Base-by-base conservation (phyloP, 1,140 invertebrate species). In the Bombus pascuorum region DNA sequence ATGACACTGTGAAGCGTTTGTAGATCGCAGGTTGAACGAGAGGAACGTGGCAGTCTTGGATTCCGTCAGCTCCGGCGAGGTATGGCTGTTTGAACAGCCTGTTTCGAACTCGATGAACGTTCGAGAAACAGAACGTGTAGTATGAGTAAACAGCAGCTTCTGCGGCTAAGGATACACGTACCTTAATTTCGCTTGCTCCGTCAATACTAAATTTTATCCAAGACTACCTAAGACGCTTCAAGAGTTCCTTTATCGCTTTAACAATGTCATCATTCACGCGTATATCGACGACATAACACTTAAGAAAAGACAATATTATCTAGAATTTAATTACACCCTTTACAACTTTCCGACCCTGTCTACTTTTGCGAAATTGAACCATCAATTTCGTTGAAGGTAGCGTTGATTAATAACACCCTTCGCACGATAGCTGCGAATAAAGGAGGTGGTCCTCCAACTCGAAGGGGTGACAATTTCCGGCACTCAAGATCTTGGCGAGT, bases 121-220 rank as follows among this genome's bases (percentile, higher is more conserved):
- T 76, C 74, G 47, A 37, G 74, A 42, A 76, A 76, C 74, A n/a
- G 74, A 76, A 76, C 47, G 32, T 37, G 53, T 59, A 28, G 34
- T 18, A 22, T n/a, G 53, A 62, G 37, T 62, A 59, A 77, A 77
- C 34, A n/a, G 25, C 6, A 39, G 75, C 13, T 42, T 5, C 53
- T 5, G 12, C 34, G 37, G 74, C 37, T 62, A 62, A 62, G 53
- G 28, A 77, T 59, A 66, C 59, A 32, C 59, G 28, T 78, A n/a
- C 77, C 32, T 44, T 66, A 79, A 79, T 79, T 79, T 47, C 66
- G n/a, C n/a, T 79, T 47, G 32, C 42, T 47, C 77, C 62, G 25
- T n/a, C 34, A 78, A 66, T 79, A 66, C 53, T 47, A n/a, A 37
- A 37, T 66, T 79, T 59, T 28, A 37, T 37, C 25, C 4, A 18